Conservation (phyloP, 2,113 vertebrate species). For the Azemiops feae region DNA sequence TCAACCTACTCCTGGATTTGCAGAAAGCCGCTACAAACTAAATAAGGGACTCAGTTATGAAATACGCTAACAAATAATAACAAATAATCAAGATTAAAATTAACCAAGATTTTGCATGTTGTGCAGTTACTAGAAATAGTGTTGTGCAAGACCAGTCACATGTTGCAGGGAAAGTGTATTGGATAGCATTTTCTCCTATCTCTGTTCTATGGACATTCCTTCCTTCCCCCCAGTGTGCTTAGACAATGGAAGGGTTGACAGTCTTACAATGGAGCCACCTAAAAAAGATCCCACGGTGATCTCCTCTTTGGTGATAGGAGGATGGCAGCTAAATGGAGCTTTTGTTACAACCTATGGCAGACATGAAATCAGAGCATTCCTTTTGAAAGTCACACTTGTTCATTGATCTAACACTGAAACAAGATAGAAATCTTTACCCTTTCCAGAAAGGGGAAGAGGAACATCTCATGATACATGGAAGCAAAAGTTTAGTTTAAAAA, state of each 20-base stretch:
- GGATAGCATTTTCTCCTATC: background rate
- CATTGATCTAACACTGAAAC: constrained; percentile 9
- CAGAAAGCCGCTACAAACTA: background rate
- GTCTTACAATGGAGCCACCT: background rate
- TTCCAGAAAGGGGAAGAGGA: background rate
- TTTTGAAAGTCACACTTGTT: constrained; percentile 2
- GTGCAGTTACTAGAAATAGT: background rate
- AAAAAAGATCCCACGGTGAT: background rate
- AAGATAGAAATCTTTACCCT: background rate
- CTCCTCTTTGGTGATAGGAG: background rate
- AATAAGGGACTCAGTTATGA: background rate
- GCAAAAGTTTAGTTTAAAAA: constrained; percentile 9
- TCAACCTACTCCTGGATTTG: background rate
- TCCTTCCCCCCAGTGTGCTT: background rate
- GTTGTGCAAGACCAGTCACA: background rate
- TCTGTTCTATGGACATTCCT: background rate
- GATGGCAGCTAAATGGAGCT: background rate
- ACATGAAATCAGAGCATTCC: background rate
- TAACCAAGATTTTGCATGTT: background rate
- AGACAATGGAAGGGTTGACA: background rate
- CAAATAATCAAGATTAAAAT: background rate
- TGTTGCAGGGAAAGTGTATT: background rate
- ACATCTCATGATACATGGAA: constrained; percentile 1
- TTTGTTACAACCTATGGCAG: background rate
- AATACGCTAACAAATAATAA: background rate